A percentile compares a stretch with the other conserved stretches of the same genome.
These are phyloP conservation scores for Protophormia terraenovae DNA, from an alignment of 2,888 invertebrate species.

Conservation along the genomic window DNA sequence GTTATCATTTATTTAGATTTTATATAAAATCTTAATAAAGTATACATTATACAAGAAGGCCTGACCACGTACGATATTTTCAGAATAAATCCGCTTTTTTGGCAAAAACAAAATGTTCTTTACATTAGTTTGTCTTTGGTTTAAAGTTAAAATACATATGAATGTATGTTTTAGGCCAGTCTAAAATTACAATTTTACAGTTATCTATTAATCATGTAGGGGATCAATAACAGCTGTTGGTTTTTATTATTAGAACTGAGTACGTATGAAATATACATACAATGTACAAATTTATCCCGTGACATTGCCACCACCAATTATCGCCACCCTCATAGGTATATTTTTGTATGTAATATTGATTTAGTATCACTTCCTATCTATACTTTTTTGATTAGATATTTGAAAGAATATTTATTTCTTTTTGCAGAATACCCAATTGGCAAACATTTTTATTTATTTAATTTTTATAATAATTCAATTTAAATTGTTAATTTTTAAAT, in stretches of 20 bases:
- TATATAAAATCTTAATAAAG: not conserved
- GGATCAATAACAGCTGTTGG: slow-evolving; percentile 1
- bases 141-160: too few relatives aligned
- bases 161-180: not conserved
- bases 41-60: not conserved
- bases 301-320: not conserved
- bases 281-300: not conserved
- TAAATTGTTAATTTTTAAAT: too few relatives aligned
- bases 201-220: not conserved
- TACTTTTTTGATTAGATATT: too few relatives aligned
- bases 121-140: not conserved
- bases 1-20: not conserved
- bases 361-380: not conserved
- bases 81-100: not conserved
- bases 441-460: too few relatives aligned
- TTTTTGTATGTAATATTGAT: not conserved
- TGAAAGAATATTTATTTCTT: too few relatives aligned
- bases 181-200: not conserved
- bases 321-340: not conserved
- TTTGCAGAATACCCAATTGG: too few relatives aligned
- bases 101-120: not conserved
- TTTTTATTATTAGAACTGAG: not conserved
- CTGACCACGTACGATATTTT: not conserved
- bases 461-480: too few relatives aligned
- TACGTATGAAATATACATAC: not conserved